Percentiles rank a stretch among this genome's conserved stretches.
These are phyloP conservation scores for Microcebus jonahi DNA, from an alignment of 2,113 vertebrate species.

Conservation along the genomic window DNA sequence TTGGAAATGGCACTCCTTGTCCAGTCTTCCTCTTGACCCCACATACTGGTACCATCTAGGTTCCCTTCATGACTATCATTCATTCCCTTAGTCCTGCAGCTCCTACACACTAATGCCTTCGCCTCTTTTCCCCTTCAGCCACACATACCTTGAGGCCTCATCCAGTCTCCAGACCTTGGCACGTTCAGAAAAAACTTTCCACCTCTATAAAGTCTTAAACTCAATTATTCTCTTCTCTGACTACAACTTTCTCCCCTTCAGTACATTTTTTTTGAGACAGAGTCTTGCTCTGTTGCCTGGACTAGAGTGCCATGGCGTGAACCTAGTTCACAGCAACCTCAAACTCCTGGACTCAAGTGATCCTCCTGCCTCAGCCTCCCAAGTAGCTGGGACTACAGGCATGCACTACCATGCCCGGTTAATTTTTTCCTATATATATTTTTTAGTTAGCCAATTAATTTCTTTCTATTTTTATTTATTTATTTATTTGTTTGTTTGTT, in stretches of 20 bases:
- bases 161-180: not conserved
- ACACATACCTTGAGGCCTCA: not conserved
- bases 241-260: not conserved
- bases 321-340: too few species aligned
- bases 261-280: not conserved
- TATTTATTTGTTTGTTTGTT: too few species aligned
- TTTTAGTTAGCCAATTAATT: too few species aligned
- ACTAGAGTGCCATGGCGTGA: too few species aligned
- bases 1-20: not conserved
- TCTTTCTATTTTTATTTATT: too few species aligned
- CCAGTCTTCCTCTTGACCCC: not conserved
- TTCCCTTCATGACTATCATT: not conserved
- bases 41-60: not conserved
- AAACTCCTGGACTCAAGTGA: too few species aligned
- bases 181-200: not conserved
- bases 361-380: too few species aligned
- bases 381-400: too few species aligned
- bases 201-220: not conserved
- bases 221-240: not conserved
- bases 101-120: not conserved
- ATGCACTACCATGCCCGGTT: too few species aligned
- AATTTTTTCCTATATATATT: too few species aligned
- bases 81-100: not conserved
- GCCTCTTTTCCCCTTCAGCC: not conserved
- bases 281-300: too few species aligned